A percentile compares a stretch with the other conserved stretches of the same genome.
Evolutionary conservation across 1,140 invertebrate species (phyloP).

Genomic region (Saccostrea glomerata): DNA sequence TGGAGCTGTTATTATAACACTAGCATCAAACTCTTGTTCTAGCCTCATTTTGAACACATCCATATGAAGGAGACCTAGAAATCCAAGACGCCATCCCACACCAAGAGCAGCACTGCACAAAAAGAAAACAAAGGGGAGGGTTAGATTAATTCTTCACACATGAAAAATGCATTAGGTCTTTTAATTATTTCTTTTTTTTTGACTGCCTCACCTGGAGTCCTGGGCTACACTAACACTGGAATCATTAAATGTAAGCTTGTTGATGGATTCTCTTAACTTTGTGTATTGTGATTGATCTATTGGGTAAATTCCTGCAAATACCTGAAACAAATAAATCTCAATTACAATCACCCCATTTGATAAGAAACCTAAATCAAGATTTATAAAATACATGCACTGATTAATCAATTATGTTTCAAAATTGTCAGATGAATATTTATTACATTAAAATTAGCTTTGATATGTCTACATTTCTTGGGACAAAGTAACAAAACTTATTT

Average conservation of each 20-base stretch:
- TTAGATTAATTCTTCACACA: neutral
- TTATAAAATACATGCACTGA: neutral
- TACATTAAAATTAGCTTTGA: too few species aligned
- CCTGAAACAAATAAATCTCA: slow-evolving; percentile 64
- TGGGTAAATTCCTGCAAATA: slow-evolving; percentile 96
- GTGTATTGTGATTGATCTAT: slow-evolving; percentile 91
- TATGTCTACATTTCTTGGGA: too few species aligned
- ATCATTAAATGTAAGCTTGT: slow-evolving; percentile 96
- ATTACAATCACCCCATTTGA: neutral
- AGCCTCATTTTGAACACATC: slow-evolving; percentile 90
- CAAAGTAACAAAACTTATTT: too few species aligned
- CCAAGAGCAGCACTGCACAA: slow-evolving; percentile 91
- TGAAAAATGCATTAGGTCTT: neutral
- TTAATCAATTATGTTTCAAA: neutral
- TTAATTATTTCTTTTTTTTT: neutral
- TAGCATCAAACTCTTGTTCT: slow-evolving; percentile 94
- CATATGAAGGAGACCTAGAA: slow-evolving; percentile 83
- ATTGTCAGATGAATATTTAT: neutral
- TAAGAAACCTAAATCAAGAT: neutral
- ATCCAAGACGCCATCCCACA: slow-evolving; percentile 91
- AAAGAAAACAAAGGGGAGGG: neutral
- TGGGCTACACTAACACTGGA: slow-evolving; percentile 89
- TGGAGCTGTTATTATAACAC: slow-evolving; percentile 94
- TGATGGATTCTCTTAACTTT: slow-evolving; percentile 86
- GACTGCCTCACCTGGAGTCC: slow-evolving; percentile 88